Evolutionary conservation across 2,113 vertebrate species (phyloP), one percentile per base, ranked within the genome.

Genomic region (Tenebrosternarchus preto): DNA sequence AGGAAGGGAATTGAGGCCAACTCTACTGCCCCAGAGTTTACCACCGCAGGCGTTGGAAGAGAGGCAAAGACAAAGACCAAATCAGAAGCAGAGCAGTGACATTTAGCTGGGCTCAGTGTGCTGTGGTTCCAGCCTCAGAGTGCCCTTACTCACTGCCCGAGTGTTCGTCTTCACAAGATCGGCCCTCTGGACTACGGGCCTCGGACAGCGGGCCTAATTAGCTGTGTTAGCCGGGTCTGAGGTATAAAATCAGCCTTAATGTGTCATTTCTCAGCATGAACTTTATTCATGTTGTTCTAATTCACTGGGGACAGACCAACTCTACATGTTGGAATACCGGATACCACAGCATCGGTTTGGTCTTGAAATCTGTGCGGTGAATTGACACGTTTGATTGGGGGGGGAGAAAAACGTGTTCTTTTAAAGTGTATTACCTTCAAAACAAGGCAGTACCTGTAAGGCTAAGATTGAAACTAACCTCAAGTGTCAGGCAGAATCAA

Each of bases 21-120:
- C 46, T 82, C 73, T 82, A 29, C 74, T 82, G 84, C 84, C 80
- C 73, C 36, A 61, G 84, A 77, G 80, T 82, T 82, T 80, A 80
- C 72, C 67, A 82, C 83, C 83, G 72, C 53, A 68, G 76, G 76
- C 76, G 31, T 71, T 82, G 80, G 72, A 80, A 82, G 63, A 67
- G 20, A 17, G 66, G 71, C 60, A 85, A 85, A 82, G 60, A 81
- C 80, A 72, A 84, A 84, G 71, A 84, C 82, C 72, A 82, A 82
- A 85, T n/a, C 72, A 82, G 77, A 78, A 75, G 67, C 83, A 85
- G 73, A 82, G 61, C 80, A 53, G 55, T 85, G 80, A 85, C 77
- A 85, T 85, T 85, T 77, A 82, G 60, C 77, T 80, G 76, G 63
- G 77, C 76, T 82, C 71, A 46, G 46, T 77, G 53, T 68, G 68